Base-by-base conservation (phyloP, 2,797 vertebrate species). In the Bradypus variegatus region DNA sequence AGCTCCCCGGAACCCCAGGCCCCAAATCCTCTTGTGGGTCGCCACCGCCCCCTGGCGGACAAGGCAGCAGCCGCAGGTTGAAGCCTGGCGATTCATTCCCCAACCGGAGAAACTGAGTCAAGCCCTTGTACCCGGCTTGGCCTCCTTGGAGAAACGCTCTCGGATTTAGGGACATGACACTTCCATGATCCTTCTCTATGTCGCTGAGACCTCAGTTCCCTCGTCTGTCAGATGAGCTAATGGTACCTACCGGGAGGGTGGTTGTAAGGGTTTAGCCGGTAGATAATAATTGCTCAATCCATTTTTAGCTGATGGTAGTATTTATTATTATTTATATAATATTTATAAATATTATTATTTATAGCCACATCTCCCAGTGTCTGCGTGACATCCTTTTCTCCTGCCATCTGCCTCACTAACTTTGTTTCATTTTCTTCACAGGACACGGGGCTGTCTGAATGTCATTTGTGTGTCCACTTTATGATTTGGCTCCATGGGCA, bases 11-110 rank as follows among this genome's bases (percentile, higher is more conserved):
- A 9, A 41, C 50, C 75, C 11, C 3, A 2, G 65, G 7, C 25
- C 79, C 4, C 13, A 14, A 60, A 19, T 53, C n/a, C 70, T 80
- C 58, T 62, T 6, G 62, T 38, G 90, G 82, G 79, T 21, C 41
- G 76, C 62, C 16, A 21, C n/a, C 62, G 79, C 67, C 93, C 83
- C 64, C 94, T 95, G 60, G 93, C 80, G 93, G 90, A 9, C 15
- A 29, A 64, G 13, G 5, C 21, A 0, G 23, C 50, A 75, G 55
- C 36, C 88, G 83, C 90, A 86, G 55, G 27, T 25, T 64, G 8
- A 53, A 53, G 33, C 31, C 45, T 67, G 82, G 86, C 50, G 25
- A 72, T 31, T 67, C 76, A 0, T 21, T 69, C n/a, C 13, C 77
- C 41, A 11, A 1, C 0, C 25, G 29, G 58, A 88, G 73, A 87